Evolutionary conservation across 1,140 invertebrate species (phyloP).

Genomic region (Drosophila neocordata): DNA sequence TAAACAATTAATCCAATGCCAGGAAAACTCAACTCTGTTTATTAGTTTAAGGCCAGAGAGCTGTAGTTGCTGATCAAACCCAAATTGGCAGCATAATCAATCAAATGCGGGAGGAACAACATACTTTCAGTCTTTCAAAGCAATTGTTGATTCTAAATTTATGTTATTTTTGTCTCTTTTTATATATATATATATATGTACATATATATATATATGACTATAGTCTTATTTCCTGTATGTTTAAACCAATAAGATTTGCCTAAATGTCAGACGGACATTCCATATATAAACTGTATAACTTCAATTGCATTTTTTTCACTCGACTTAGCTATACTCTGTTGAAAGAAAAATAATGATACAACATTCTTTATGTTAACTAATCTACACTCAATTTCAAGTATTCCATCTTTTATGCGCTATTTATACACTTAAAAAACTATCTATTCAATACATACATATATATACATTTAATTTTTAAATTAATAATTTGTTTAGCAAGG

Average conservation of each 20-base stretch:
- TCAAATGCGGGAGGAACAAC: slow-evolving; percentile 24
- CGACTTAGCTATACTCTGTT: slow-evolving; percentile 24
- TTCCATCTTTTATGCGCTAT: slow-evolving; percentile 41
- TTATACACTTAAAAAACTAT: slow-evolving; percentile 3
- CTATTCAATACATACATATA: slow-evolving; percentile 23
- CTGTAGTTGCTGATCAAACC: slow-evolving; percentile 28
- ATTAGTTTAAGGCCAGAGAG: slow-evolving; percentile 47
- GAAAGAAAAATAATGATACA: not conserved
- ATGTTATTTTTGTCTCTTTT: slow-evolving; percentile 22
- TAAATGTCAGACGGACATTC: slow-evolving; percentile 36
- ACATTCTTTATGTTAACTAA: slow-evolving; percentile 42
- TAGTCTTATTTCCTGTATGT: not conserved
- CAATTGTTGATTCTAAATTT: slow-evolving; percentile 15
- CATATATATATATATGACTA: not conserved
- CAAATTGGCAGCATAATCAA: not conserved
- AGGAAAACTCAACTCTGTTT: slow-evolving; percentile 16
- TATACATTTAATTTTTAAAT: slow-evolving; percentile 6
- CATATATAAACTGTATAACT: slow-evolving; percentile 22
- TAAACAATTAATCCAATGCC: slow-evolving; percentile 18
- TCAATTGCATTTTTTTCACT: slow-evolving; percentile 35
- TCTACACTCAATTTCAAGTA: slow-evolving; percentile 59
- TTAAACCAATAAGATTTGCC: not conserved
- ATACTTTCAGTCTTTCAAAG: slow-evolving; percentile 35
- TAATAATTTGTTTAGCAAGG: slow-evolving; percentile 37
- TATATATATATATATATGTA: not conserved